Conservation (phyloP, 1,140 invertebrate species). For the Meloidogyne chitwoodi region DNA sequence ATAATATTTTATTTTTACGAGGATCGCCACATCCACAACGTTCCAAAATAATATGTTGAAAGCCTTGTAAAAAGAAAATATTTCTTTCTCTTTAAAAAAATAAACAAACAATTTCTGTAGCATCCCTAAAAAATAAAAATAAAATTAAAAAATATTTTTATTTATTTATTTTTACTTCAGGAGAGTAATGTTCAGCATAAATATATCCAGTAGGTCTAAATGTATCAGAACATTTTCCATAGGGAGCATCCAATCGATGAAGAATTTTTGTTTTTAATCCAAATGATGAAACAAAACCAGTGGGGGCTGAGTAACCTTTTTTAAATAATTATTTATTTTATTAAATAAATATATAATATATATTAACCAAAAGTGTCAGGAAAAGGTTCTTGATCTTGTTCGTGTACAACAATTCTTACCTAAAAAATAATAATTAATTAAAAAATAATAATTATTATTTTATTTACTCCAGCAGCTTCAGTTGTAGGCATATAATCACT, state of each 20-base stretch:
- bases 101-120: slow-evolving; percentile 53
- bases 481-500: slow-evolving; percentile 60
- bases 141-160: neutral
- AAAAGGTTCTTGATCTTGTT: slow-evolving; percentile 59
- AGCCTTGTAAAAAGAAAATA: slow-evolving; percentile 18
- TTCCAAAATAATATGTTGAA: slow-evolving; percentile 51
- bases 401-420: slow-evolving; percentile 57
- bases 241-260: slow-evolving; percentile 51
- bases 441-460: neutral
- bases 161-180: slow-evolving; percentile 37
- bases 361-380: slow-evolving; percentile 55
- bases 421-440: neutral
- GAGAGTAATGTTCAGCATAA: slow-evolving; percentile 59
- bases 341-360: slow-evolving; percentile 24
- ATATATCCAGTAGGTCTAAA: slow-evolving; percentile 56
- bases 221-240: slow-evolving; percentile 52
- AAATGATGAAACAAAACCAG: slow-evolving; percentile 59
- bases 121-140: slow-evolving; percentile 45
- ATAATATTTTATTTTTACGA: slow-evolving; percentile 12
- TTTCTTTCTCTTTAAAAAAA: too few species aligned
- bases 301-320: slow-evolving; percentile 53
- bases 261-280: slow-evolving; percentile 60
- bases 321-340: slow-evolving; percentile 23
- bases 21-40: slow-evolving; percentile 58
- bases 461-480: slow-evolving; percentile 51